These are phyloP conservation scores for Drosophila mulleri DNA, from an alignment of 2,888 invertebrate genomes.

Conservation along the genomic window DNA sequence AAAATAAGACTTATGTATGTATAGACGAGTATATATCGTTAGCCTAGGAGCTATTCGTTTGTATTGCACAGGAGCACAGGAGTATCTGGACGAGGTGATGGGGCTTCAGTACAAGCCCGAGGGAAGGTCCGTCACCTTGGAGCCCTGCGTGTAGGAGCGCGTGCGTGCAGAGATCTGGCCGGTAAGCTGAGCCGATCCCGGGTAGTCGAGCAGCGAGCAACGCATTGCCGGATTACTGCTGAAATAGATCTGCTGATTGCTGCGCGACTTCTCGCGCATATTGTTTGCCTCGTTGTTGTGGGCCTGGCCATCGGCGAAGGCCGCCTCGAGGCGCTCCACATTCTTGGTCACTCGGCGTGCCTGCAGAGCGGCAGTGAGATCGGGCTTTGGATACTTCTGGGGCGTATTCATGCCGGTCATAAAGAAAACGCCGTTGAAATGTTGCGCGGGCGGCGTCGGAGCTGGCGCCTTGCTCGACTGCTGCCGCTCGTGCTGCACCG, in stretches of 20 bases:
- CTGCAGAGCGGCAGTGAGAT: constrained; percentile 86
- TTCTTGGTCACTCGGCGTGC: constrained; percentile 90
- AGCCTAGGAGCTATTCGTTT: constrained; percentile 36
- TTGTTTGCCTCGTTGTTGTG: constrained; percentile 88
- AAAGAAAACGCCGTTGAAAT: constrained; percentile 88
- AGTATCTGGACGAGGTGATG: constrained; percentile 7
- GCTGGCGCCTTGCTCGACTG: constrained; percentile 54
- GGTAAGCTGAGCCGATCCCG: constrained; percentile 87
- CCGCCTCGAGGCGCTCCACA: constrained; percentile 90
- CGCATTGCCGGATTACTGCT: constrained; percentile 83
- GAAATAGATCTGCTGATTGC: constrained; percentile 84
- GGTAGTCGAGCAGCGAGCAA: constrained; percentile 84
- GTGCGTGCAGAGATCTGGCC: constrained; percentile 87
- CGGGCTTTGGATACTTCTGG: constrained; percentile 85
- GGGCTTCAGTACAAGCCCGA: constrained; percentile 88
- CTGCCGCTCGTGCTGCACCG: constrained; percentile 21
- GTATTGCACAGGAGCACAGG: constrained; percentile 67
- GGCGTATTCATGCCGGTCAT: constrained; percentile 86
- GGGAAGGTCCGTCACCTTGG: constrained; percentile 90
- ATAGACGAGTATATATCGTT: constrained; percentile 11
- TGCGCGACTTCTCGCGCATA: constrained; percentile 86
- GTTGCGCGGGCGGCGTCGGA: constrained; percentile 83
- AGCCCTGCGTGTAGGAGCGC: constrained; percentile 85
- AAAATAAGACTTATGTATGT: not conserved
- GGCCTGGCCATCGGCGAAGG: constrained; percentile 84